Base-by-base conservation (phyloP, 2,797 vertebrate genomes). In the Darevskia nairensis region DNA sequence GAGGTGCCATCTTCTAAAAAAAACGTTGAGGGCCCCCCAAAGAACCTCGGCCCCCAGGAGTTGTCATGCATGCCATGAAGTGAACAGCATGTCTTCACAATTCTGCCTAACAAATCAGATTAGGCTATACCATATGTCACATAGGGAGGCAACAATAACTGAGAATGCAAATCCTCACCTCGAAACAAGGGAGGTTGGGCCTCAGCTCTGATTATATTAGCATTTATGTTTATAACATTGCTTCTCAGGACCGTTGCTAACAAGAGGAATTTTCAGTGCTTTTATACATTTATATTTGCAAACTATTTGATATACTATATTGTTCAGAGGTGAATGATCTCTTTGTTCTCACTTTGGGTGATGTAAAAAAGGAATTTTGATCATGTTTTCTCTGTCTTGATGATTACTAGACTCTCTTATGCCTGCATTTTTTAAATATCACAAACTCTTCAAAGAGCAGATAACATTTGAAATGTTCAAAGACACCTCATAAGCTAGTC, bases 381-480 rank as follows among this genome's bases (percentile, higher is more conserved):
- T 68, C 27, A 75, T 80, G 19, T 3, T 68, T 46, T 13, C n/a
- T 44, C 11, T 19, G 6, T 15, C 10, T 79, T 66, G 72, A 69
- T 77, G 80, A 66, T n/a, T 29, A 79, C 29, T 72, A n/a, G 41
- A 5, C 44, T 41, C 19, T 86, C n/a, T n/a, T 72, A 50, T 55
- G 61, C 21, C 75, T 66, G 32, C 2, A 80, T 69, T 86, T 75
- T 39, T 59, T 44, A 82, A 69, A 86, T 76, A 68, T 86, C 84
- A 66, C 44, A 39, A 39, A 80, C 9, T 83, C 50, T 80, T 75
- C 87, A 74, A 83, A 86, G 41, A n/a, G n/a, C 44, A 46, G 76
- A 75, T 59, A 74, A 80, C 69, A 89, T 66, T 41, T 75, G 82
- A 84, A 84, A 80, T 50, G n/a, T 86, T 88, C 68, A 80, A 79